Conservation (phyloP, 2,113 vertebrate genomes). For the Cepphus grylle region DNA sequence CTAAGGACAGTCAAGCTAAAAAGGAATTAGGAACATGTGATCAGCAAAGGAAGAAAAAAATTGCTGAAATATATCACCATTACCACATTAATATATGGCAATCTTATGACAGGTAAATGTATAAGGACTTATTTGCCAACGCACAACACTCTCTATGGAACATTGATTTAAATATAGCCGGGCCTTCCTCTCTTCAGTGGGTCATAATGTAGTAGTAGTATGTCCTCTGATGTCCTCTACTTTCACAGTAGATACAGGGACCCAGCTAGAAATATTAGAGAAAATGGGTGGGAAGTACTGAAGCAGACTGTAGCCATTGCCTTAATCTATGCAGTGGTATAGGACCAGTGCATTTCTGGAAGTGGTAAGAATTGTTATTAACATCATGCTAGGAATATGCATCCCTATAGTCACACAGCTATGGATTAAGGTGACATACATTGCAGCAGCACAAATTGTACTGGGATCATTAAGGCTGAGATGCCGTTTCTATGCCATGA, state of each 20-base stretch:
- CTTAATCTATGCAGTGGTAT: background rate
- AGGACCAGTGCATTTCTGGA: background rate
- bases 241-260: conserved; percentile 35
- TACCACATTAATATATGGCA: conserved; percentile 4
- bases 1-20: background rate
- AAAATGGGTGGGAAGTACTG: background rate
- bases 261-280: background rate
- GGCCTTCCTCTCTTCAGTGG: conserved; percentile 14
- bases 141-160: conserved; percentile 26
- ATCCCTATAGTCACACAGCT: background rate
- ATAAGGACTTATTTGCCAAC: conserved; percentile 13
- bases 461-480: background rate
- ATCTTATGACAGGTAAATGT: conserved; percentile 31
- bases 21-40: background rate
- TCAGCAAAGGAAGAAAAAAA: conserved; percentile 28
- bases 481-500: background rate
- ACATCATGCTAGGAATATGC: background rate
- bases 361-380: background rate
- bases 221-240: conserved; percentile 52
- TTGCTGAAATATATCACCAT: conserved; percentile 21
- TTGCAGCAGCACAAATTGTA: background rate
- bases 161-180: conserved; percentile 35
- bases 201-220: conserved; percentile 20
- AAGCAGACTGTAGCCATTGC: background rate
- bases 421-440: conserved; percentile 9